Evolutionary conservation across 2,113 vertebrate genomes (phyloP), one percentile per base, ranked within the genome.

Genomic region (Tympanuchus pallidicinctus): DNA sequence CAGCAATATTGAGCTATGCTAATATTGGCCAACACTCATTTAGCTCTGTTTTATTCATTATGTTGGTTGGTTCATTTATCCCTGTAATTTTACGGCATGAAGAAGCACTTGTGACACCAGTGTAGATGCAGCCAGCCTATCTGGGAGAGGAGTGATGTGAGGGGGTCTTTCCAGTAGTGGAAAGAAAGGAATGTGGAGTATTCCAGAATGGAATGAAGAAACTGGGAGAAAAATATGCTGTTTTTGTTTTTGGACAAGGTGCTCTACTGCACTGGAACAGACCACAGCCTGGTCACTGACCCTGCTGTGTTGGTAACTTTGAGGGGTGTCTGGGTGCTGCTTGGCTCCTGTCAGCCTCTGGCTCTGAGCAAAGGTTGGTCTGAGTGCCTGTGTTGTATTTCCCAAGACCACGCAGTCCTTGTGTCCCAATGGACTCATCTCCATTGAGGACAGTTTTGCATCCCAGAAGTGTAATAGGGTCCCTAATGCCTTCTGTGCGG

Each of bases 101-200:
- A 63, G 79, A 76, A 42, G 82, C 13, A 67, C 72, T 81, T 8
- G 57, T 48, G 47, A 48, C 61, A 47, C 47, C 86, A 70, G 43
- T 50, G 24, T 50, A 50, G 48, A 11, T 9, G 61, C 86, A 64
- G 11, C 91, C 94, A 94, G 95, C 94, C 93, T 94, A 90, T 24
- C 2, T 63, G 95, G 50, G 91, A 89, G 96, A 96, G 91, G 81
- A 38, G 30, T 65, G n/a, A 10, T 19, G 42, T n/a, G 16, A 45
- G 63, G 52, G 54, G 78, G 89, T 59, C 71, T 82, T 50, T 45
- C 2, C 11, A 82, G 83, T 47, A 4, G 66, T 89, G 85, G 85
- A 87, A 89, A 85, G 92, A 21, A 38, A 69, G 67, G 77, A 91
- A 74, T 73, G 8, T 28, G 67, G 77, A 24, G 32, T 32, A 16